Percentiles rank a stretch among this genome's conserved stretches.
Conservation (phyloP, 2,797 vertebrate genomes). For the Menidia menidia region DNA sequence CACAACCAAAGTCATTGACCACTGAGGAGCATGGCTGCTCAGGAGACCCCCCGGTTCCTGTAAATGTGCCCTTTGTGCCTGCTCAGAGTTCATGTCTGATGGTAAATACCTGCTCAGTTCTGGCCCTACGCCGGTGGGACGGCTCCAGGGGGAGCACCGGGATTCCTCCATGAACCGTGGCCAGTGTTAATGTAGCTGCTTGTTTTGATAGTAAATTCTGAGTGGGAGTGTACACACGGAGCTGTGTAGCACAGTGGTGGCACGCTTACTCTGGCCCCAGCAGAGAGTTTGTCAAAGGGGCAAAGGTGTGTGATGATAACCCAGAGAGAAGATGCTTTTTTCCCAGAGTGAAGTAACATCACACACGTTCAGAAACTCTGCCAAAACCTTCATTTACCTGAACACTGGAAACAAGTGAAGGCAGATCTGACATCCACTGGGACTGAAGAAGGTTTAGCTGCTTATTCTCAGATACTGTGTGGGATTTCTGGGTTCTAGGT, state of each 20-base stretch:
- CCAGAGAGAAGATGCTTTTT: conserved; percentile 4
- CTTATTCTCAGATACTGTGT: neutral
- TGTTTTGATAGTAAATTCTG: conserved; percentile 56
- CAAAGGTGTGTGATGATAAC: conserved; percentile 41
- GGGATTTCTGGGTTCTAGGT: conserved; percentile 78
- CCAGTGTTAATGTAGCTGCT: conserved; percentile 52
- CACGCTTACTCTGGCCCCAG: conserved; percentile 48
- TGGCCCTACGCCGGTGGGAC: conserved; percentile 35
- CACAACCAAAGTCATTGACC: too few relatives aligned
- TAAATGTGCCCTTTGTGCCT: conserved; percentile 55
- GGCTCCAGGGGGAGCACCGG: conserved; percentile 15
- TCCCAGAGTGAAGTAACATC: neutral
- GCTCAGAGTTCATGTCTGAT: conserved; percentile 47
- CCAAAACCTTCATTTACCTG: too few relatives aligned
- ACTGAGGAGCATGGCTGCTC: too few relatives aligned
- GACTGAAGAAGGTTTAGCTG: too few relatives aligned
- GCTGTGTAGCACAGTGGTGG: conserved; percentile 37
- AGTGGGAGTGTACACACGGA: conserved; percentile 32
- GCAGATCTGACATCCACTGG: too few relatives aligned
- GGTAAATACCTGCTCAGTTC: conserved; percentile 67
- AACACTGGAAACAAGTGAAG: too few relatives aligned
- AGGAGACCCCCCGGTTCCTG: conserved; percentile 29
- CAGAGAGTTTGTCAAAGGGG: conserved; percentile 18
- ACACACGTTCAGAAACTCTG: neutral
- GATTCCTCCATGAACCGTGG: conserved; percentile 53